These are phyloP conservation scores for Pelmatolapia mariae DNA, from an alignment of 2,113 vertebrate genomes.

Conservation along the genomic window DNA sequence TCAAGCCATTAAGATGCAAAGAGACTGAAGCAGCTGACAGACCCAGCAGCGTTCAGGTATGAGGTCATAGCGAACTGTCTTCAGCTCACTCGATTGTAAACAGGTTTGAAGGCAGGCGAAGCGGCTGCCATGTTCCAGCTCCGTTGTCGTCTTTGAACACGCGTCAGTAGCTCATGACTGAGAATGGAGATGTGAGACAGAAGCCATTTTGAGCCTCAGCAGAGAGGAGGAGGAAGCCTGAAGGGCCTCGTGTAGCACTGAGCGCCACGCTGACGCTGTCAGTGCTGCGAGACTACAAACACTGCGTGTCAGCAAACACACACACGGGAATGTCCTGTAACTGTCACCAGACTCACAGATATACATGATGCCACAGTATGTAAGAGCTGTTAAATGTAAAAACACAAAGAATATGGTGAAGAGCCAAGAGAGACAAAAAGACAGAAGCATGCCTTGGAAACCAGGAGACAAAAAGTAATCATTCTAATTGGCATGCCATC, in stretches of 20 bases:
- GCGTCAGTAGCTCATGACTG: background rate
- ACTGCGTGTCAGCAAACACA: background rate
- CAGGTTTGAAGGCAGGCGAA: background rate
- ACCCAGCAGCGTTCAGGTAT: background rate
- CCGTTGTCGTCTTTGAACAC: background rate
- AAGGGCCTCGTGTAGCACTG: background rate
- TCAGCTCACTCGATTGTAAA: background rate
- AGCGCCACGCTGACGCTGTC: background rate
- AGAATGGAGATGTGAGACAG: background rate
- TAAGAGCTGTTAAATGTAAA: background rate
- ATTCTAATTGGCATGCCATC: background rate
- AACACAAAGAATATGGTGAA: background rate
- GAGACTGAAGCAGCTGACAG: background rate
- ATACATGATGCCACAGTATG: background rate
- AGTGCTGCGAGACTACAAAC: background rate
- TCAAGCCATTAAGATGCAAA: background rate
- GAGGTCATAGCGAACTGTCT: background rate
- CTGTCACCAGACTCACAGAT: background rate
- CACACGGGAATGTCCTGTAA: background rate
- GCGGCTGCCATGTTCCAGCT: background rate
- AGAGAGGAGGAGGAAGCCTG: background rate
- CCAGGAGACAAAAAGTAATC: background rate
- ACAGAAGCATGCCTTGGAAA: background rate
- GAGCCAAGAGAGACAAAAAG: background rate
- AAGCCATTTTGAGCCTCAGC: constrained; percentile 2